Base-by-base conservation (phyloP, 2,888 invertebrate genomes). In the Leucophenga montana region DNA sequence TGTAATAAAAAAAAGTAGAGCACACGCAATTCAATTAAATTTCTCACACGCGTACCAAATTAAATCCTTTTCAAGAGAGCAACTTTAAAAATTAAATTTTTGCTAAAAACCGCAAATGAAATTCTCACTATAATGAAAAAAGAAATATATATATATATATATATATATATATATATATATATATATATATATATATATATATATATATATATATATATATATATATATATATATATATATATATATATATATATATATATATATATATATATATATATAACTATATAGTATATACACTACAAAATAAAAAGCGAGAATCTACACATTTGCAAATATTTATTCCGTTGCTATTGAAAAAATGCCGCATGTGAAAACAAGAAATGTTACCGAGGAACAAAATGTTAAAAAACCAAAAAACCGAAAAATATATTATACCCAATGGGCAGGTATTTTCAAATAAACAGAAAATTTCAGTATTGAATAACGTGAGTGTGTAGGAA, bases 381-480 rank as follows among this genome's bases (percentile, higher is more conserved):
- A 18, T 62, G 1, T 4, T 5, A 2, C 44, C 2, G 13, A 4
- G 46, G 13, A 20, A 44, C 27, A 62, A 31, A 31, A 59, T 6
- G 5, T 16, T 14, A 62, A 62, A 11, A 61, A 20, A 13, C 11
- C n/a, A 44, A 61, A 1, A 39, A 39, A 16, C 16, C 18, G 9
- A 39, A 44, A 22, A 22, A 48, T 48, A 64, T 48, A 64, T 64
- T 48, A 64, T 64, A 64, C 62, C 62, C 62, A 64, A 22, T 64
- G 62, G 62, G 46, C 14, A 64, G 62, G 62, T 64, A 64, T 64
- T 64, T 64, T 64, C 62, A 64, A 64, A 64, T 64, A 64, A 64
- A 64, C 62, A 64, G 48, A 33, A 59, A 59, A 33, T 59, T 39
- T 3, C 39, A 39, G 39, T 39, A 8, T 39, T 50, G 16, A 6